A percentile compares a stretch with the other conserved stretches of the same genome.
These are phyloP conservation scores for Eristalis arbustorum DNA, from an alignment of 2,888 invertebrate genomes.

Conservation along the genomic window DNA sequence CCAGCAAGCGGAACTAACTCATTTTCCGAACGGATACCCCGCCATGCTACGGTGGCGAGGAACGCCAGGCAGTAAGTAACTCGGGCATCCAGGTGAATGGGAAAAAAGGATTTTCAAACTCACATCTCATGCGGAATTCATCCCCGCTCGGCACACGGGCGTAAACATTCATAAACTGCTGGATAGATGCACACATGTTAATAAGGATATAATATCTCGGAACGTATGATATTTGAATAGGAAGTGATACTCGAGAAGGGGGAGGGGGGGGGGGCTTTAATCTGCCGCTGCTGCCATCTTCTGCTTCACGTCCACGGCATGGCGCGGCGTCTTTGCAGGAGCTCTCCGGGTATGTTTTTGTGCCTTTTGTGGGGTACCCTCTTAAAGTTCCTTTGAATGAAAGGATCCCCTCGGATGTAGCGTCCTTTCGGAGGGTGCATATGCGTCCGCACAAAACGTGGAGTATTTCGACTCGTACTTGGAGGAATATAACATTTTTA, in stretches of 20 bases:
- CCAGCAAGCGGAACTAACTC: constrained; percentile 24
- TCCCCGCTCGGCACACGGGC: not conserved
- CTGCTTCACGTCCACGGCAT: not conserved
- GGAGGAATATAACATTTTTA: constrained; percentile 6
- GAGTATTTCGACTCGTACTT: not conserved
- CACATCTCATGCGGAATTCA: constrained; percentile 8
- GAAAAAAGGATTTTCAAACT: not conserved
- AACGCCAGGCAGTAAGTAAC: not conserved
- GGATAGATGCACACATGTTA: constrained; percentile 21
- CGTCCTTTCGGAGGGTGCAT: not conserved
- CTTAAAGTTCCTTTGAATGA: constrained; percentile 6
- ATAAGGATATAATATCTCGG: not conserved
- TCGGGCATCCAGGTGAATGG: constrained; percentile 13
- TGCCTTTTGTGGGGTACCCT: constrained; percentile 21
- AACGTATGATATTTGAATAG: constrained; percentile 15
- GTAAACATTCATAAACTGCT: constrained; percentile 23
- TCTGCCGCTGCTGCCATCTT: not conserved
- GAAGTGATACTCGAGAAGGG: not conserved
- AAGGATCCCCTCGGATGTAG: not conserved
- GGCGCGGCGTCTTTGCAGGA: not conserved
- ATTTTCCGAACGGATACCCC: constrained; percentile 31
- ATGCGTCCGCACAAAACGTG: not conserved
- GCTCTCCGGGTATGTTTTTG: not conserved
- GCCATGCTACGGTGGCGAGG: not conserved
- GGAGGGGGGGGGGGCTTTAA: not conserved